These are phyloP conservation scores for Tipula unca DNA, from an alignment of 2,888 invertebrate species.

Conservation along the genomic window DNA sequence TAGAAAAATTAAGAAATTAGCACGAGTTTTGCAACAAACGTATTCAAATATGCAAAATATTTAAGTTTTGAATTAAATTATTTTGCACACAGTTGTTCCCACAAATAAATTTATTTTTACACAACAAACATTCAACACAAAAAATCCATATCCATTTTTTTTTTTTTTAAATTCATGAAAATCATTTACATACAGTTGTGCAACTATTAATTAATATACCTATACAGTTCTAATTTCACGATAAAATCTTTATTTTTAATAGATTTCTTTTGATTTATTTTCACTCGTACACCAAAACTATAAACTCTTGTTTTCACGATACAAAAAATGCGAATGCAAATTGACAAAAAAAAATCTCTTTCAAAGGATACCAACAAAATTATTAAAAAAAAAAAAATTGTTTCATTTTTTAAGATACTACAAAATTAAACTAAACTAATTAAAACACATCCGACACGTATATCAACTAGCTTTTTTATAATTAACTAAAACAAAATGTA, in stretches of 20 bases:
- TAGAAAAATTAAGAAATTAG: background rate
- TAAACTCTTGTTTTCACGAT: background rate
- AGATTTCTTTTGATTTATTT: background rate
- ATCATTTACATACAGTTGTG: background rate
- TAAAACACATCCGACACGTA: background rate
- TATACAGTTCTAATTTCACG: background rate
- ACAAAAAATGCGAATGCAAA: background rate
- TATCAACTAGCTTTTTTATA: background rate
- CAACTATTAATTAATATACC: no score
- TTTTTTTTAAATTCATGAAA: background rate
- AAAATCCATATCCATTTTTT: background rate
- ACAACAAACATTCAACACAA: background rate
- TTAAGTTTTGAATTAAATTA: background rate
- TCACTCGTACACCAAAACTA: background rate
- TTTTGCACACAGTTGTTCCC: background rate
- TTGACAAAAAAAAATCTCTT: background rate
- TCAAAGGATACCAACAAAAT: background rate
- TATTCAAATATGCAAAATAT: background rate
- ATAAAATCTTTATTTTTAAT: background rate
- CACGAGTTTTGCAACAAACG: background rate
- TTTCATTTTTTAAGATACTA: background rate
- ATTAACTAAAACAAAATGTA: background rate
- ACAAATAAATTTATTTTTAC: background rate
- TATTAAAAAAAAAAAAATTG: background rate
- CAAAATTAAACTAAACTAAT: background rate